Conservation (phyloP, 2,888 invertebrate genomes). For the Sphecodes monilicornis region DNA sequence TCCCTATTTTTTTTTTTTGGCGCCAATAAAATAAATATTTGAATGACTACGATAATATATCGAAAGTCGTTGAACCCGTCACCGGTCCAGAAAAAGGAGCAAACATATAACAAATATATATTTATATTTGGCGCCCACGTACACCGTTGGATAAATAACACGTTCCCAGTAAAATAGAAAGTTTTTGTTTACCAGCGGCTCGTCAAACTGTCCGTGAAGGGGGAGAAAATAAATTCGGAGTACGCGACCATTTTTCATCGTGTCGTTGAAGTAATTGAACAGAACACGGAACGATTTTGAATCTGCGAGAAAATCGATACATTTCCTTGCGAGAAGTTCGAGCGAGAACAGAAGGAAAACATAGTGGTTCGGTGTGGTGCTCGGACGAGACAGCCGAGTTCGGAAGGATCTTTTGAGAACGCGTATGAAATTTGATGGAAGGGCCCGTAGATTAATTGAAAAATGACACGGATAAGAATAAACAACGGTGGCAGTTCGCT, state of each 20-base stretch:
- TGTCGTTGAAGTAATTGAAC: slow-evolving; percentile 2
- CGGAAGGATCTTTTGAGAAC: not conserved
- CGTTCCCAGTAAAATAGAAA: not conserved
- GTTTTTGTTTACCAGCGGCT: slow-evolving; percentile 11
- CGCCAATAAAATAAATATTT: not conserved
- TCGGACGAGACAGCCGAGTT: not conserved
- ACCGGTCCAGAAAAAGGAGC: not conserved
- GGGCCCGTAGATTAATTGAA: not conserved
- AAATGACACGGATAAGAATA: not conserved
- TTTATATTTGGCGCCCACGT: not conserved
- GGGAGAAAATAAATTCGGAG: not conserved
- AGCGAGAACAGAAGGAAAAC: slow-evolving; percentile 2
- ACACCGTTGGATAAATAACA: not conserved
- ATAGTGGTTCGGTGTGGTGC: not conserved
- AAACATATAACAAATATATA: too few relatives aligned
- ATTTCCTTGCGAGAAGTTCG: slow-evolving; percentile 23
- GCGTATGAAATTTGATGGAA: not conserved
- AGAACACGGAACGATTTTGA: slow-evolving; percentile 18
- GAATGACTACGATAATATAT: not conserved
- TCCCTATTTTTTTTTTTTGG: not conserved
- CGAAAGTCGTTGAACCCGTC: not conserved
- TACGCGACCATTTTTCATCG: not conserved
- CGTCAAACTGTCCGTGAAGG: not conserved
- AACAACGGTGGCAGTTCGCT: not conserved
- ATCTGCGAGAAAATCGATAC: slow-evolving; percentile 27